phyloP scores from a whole-genome alignment of 2,797 vertebrate species.

The Spatula versicolor region DNA sequence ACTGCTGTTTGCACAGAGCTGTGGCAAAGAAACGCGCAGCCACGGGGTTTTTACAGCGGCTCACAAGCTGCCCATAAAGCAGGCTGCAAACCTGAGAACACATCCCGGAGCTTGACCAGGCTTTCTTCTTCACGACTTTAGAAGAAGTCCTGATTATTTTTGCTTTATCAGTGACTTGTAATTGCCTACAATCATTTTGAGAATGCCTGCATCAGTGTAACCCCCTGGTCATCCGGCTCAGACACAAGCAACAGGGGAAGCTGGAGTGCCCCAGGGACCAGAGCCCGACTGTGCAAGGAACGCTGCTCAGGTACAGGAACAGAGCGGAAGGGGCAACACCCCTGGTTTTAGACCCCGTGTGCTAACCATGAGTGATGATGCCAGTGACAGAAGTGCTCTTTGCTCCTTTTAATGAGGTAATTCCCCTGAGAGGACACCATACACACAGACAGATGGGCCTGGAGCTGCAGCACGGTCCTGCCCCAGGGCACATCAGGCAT shows the following conservation, averaged over 20 bases:
- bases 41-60: background rate
- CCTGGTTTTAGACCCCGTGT: background rate
- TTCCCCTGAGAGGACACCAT: background rate
- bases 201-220: background rate
- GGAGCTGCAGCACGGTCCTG: background rate
- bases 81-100: background rate
- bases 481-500: background rate
- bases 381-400: background rate
- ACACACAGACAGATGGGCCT: background rate
- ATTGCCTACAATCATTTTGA: background rate
- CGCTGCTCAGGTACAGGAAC: rapidly evolving
- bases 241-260: background rate
- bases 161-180: background rate
- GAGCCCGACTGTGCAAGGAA: rapidly evolving
- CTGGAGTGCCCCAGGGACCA: rapidly evolving
- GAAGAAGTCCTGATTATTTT: background rate
- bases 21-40: background rate
- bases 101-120: rapidly evolving
- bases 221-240: background rate
- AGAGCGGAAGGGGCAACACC: background rate
- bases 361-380: rapidly evolving
- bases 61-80: background rate
- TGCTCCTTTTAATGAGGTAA: background rate
- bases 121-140: background rate
- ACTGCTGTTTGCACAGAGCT: background rate